Base-by-base conservation (phyloP, 2,113 vertebrate genomes). In the Periophthalmus modestus region DNA sequence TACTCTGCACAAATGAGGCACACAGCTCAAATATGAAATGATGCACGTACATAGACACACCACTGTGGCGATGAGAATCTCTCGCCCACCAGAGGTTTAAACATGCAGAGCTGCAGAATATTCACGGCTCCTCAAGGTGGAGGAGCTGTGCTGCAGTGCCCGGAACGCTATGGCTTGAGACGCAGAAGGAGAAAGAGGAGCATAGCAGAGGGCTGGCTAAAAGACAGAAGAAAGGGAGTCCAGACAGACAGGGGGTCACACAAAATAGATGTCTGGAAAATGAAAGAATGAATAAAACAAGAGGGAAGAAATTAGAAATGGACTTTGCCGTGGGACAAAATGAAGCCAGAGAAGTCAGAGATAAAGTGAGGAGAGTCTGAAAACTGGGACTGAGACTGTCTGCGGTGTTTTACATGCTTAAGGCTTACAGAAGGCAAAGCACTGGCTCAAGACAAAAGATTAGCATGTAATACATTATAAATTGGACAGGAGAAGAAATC, bases 241-340 rank as follows among this genome's bases (percentile, higher is more conserved):
- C 1, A 33, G 71, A 77, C 47, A 71, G 84, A 80, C 62, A 78
- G 69, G 7, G 69, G 78, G 73, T 73, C 75, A 82, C 68, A 47
- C 57, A 73, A 77, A 78, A 83, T 81, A n/a, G 85, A 89, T 81
- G 75, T 71, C 68, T n/a, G 68, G 77, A 88, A 89, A 85, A 90
- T 91, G 83, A 89, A 88, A 86, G 68, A 78, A 91, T 89, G 86
- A 91, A 92, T 91, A 91, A 91, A 90, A 88, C 85, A 92, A 71
- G 83, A 86, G 86, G 73, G 75, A 48, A 83, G 71, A 85, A 92
- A 90, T 90, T 88, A 86, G 78, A 86, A 87, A 86, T 14, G 12
- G 66, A 82, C 75, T 71, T 81, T 2, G 81, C 85, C 82, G 23
- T 43, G 77, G 71, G 84, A 78, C 36, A 80, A 66, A 74, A 69